These are phyloP conservation scores for Hyles euphorbiae DNA, from an alignment of 1,140 invertebrate species.

Conservation along the genomic window DNA sequence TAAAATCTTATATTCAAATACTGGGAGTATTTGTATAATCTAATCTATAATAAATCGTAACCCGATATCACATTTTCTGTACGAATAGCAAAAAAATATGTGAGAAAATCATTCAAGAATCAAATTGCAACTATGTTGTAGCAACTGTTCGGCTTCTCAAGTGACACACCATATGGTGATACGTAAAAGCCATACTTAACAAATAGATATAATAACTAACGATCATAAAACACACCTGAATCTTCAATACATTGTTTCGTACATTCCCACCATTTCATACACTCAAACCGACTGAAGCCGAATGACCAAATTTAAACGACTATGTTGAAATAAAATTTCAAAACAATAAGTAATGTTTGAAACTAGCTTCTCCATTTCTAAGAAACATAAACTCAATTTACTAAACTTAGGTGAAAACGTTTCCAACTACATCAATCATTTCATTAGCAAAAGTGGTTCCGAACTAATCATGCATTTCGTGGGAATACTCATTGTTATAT, in stretches of 20 bases:
- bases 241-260: background rate
- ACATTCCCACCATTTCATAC: background rate
- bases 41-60: too few species aligned
- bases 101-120: background rate
- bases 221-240: background rate
- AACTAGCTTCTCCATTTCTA: conserved; percentile 38
- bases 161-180: conserved; percentile 8
- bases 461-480: conserved; percentile 35
- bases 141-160: conserved; percentile 7
- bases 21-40: too few species aligned
- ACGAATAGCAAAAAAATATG: too few species aligned
- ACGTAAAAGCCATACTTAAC: background rate
- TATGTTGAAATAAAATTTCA: conserved; percentile 26
- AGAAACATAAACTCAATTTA: conserved; percentile 40
- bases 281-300: background rate
- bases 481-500: conserved; percentile 27
- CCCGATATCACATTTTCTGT: too few species aligned
- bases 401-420: conserved; percentile 28
- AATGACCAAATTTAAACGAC: too few species aligned
- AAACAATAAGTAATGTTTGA: conserved; percentile 35
- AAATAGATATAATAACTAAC: background rate
- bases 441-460: conserved; percentile 22
- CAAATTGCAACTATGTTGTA: background rate
- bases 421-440: conserved; percentile 15
- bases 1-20: too few species aligned